phyloP scores from a whole-genome alignment of 2,113 vertebrate species.

The Brachionichthys hirsutus region DNA sequence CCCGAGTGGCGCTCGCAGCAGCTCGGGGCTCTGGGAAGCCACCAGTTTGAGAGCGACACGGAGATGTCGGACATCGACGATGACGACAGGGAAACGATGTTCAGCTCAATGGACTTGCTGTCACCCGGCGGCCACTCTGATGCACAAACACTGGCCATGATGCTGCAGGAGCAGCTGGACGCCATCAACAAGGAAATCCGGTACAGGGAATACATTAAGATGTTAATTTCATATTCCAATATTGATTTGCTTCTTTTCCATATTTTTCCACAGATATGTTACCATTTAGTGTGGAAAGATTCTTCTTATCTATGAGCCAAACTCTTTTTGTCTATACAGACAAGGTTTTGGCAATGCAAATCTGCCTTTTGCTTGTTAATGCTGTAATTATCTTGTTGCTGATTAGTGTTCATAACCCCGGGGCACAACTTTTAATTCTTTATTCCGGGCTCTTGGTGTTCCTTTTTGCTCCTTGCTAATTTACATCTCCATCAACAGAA shows the following conservation, averaged over 20 bases:
- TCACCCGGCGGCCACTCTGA: slow-evolving; percentile 96
- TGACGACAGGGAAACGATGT: slow-evolving; percentile 94
- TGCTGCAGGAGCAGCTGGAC: slow-evolving; percentile 98
- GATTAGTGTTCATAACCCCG: slow-evolving; percentile 39
- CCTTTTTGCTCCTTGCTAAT: slow-evolving; percentile 35
- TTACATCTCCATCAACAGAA: slow-evolving; percentile 27
- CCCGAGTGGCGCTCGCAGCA: slow-evolving; percentile 96
- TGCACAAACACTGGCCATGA: slow-evolving; percentile 97
- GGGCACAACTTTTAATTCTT: slow-evolving; percentile 29
- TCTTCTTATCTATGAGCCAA: too few species aligned
- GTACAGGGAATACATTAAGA: slow-evolving; percentile 62
- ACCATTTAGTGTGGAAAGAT: not conserved
- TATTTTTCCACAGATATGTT: not conserved
- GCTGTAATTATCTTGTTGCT: slow-evolving; percentile 44
- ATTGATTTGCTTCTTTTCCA: slow-evolving; percentile 20
- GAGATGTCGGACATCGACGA: slow-evolving; percentile 99
- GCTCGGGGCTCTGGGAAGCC: slow-evolving; percentile 87
- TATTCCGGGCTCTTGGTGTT: slow-evolving; percentile 38
- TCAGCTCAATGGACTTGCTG: slow-evolving; percentile 97
- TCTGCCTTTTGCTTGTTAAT: slow-evolving; percentile 37
- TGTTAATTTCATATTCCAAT: not conserved
- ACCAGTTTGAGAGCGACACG: slow-evolving; percentile 95
- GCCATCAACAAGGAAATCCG: slow-evolving; percentile 99
- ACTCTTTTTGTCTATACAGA: not conserved
- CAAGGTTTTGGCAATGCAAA: slow-evolving; percentile 14